Conservation (phyloP, 2,113 vertebrate species). For the Excalfactoria chinensis region DNA sequence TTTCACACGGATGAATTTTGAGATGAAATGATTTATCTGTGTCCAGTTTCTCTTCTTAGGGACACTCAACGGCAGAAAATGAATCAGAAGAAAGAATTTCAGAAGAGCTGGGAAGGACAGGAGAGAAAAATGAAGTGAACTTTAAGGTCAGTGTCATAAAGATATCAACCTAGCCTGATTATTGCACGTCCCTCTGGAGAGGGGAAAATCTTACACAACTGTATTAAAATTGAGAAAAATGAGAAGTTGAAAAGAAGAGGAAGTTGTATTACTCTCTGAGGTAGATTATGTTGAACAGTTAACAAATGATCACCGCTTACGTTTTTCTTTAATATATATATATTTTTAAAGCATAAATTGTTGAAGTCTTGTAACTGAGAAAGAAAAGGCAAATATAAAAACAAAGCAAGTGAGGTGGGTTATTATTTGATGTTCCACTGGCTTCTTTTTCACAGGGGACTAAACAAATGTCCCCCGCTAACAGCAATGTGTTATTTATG, state of each 20-base stretch:
- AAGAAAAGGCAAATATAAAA: background rate
- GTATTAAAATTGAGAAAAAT: constrained; percentile 73
- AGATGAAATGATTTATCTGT: constrained; percentile 57
- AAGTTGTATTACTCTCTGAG: constrained; percentile 74
- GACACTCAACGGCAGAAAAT: constrained; percentile 63
- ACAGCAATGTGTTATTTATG: background rate
- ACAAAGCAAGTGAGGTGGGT: background rate
- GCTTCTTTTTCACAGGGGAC: background rate
- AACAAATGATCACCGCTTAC: constrained; percentile 24
- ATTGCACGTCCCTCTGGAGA: constrained; percentile 66
- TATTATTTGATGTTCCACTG: background rate
- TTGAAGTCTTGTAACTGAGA: background rate
- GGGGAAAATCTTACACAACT: constrained; percentile 54
- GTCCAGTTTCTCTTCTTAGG: constrained; percentile 35
- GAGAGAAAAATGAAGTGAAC: constrained; percentile 42
- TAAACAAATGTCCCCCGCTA: background rate
- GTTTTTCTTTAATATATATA: background rate
- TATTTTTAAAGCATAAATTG: background rate
- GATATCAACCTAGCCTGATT: constrained; percentile 65
- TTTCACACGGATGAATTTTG: constrained; percentile 55
- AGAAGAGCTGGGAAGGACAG: constrained; percentile 7
- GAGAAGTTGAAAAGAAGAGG: constrained; percentile 72
- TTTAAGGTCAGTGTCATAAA: constrained; percentile 42
- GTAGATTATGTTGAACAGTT: constrained; percentile 68
- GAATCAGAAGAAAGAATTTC: constrained; percentile 30